These are phyloP conservation scores for Drosophila anomalipes DNA, from an alignment of 2,888 invertebrate species.

Conservation along the genomic window DNA sequence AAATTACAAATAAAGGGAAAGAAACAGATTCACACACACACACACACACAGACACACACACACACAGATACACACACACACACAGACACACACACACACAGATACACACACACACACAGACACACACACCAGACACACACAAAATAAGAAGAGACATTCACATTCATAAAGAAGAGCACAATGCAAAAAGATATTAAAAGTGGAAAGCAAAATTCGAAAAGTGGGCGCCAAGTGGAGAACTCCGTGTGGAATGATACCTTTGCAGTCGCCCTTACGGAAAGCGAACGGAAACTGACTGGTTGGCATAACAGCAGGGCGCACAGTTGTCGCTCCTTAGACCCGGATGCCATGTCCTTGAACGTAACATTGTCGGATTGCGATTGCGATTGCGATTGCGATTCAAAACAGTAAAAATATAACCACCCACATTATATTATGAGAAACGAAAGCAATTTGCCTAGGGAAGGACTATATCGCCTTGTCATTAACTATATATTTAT, in stretches of 20 bases:
- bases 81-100: conserved; percentile 29
- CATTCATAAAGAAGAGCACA: conserved; percentile 15
- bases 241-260: conserved; percentile 2
- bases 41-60: conserved; percentile 21
- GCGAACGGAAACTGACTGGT: background rate
- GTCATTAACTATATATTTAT: background rate
- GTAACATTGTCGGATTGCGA: background rate
- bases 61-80: conserved; percentile 23
- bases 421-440: background rate
- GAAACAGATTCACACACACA: conserved; percentile 2
- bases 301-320: conserved; percentile 6
- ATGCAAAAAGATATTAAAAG: conserved; percentile 24
- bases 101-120: conserved; percentile 24
- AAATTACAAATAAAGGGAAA: conserved; percentile 38
- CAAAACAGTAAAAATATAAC: background rate
- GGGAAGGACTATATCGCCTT: background rate
- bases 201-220: conserved; percentile 9
- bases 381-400: background rate
- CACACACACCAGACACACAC: conserved; percentile 15
- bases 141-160: conserved; percentile 24
- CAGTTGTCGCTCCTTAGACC: conserved; percentile 46
- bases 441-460: background rate
- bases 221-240: conserved; percentile 44
- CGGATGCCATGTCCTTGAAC: conserved; percentile 68
- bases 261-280: background rate